phyloP scores from a whole-genome alignment of 1,140 invertebrate species.

The Caenorhabditis briggsae region DNA sequence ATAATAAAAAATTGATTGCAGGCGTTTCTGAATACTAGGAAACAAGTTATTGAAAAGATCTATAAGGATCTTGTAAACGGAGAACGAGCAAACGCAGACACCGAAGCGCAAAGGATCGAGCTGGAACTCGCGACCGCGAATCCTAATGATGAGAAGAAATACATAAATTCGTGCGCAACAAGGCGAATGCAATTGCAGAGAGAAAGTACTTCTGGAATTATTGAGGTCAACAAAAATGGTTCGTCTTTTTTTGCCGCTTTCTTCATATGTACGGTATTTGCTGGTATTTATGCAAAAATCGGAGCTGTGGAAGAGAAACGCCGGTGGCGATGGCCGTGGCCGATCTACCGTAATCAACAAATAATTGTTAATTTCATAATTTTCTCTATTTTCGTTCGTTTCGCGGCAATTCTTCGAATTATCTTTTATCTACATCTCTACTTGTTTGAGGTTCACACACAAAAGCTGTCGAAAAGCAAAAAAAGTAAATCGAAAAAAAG shows the following conservation, averaged over 20 bases:
- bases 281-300: too few species aligned
- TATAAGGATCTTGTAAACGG: neutral
- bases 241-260: neutral
- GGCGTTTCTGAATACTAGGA: neutral
- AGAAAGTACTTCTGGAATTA: neutral
- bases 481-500: too few species aligned
- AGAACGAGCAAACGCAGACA: neutral
- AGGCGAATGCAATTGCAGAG: neutral
- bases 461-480: too few species aligned
- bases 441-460: too few species aligned
- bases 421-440: too few species aligned
- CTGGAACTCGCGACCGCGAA: neutral
- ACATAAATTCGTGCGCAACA: neutral
- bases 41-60: neutral
- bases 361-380: too few species aligned
- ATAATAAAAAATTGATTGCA: neutral
- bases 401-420: too few species aligned
- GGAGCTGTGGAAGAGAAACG: too few species aligned
- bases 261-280: too few species aligned
- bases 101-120: neutral
- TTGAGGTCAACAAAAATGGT: constrained; percentile 22
- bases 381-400: too few species aligned
- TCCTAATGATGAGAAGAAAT: neutral
- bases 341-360: too few species aligned
- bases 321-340: too few species aligned